phyloP scores from a whole-genome alignment of 2,888 invertebrate species.

The Lypha dubia region DNA sequence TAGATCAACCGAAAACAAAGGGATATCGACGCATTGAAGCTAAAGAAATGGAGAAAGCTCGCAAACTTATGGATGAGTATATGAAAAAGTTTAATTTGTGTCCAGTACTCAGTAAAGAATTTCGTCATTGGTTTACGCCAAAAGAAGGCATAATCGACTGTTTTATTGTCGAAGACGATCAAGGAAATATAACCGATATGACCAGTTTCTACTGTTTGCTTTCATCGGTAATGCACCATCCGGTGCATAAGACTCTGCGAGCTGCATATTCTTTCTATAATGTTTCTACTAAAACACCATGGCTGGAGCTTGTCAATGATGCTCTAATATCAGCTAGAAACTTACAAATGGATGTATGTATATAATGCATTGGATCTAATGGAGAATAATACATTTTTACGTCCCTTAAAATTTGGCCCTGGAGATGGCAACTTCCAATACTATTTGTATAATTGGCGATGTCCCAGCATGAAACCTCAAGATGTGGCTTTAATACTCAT shows the following conservation, averaged over 20 bases:
- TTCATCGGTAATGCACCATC: conserved; percentile 99
- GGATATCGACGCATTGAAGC: conserved; percentile 91
- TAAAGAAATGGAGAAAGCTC: conserved; percentile 89
- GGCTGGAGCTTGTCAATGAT: conserved; percentile 97
- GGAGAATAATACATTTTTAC: conserved; percentile 98
- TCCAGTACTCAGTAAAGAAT: conserved; percentile 96
- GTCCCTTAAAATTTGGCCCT: conserved; percentile 98
- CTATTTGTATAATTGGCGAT: conserved; percentile 99
- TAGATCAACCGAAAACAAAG: conserved; percentile 93
- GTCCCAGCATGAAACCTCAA: conserved; percentile 95
- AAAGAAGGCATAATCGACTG: conserved; percentile 96
- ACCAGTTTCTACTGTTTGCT: conserved; percentile 99
- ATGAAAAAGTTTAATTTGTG: conserved; percentile 94
- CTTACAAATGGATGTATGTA: conserved; percentile 97
- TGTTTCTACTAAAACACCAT: conserved; percentile 93
- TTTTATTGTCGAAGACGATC: conserved; percentile 92
- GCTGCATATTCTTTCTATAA: conserved; percentile 99
- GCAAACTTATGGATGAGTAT: conserved; percentile 90
- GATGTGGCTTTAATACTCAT: conserved; percentile 92
- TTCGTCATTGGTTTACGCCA: conserved; percentile 98
- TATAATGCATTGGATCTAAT: conserved; percentile 99
- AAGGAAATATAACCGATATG: conserved; percentile 93
- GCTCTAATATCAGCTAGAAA: conserved; percentile 97
- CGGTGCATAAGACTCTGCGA: conserved; percentile 94
- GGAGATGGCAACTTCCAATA: conserved; percentile 99